Conservation (phyloP, 2,888 invertebrate genomes). For the Athalia circularis region DNA sequence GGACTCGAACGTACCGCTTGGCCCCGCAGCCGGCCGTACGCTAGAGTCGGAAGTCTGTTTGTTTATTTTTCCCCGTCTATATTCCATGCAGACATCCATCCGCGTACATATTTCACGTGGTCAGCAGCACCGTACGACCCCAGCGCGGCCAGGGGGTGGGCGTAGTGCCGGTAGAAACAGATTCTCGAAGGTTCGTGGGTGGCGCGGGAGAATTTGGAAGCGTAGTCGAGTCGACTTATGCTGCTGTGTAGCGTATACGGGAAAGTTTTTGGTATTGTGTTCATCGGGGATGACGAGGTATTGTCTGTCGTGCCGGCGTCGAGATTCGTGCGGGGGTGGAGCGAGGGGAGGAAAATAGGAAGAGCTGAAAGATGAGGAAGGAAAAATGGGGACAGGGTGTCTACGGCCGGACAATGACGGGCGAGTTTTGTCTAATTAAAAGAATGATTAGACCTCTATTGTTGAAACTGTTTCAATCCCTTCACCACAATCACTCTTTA, state of each 20-base stretch:
- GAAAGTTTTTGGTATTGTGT: constrained; percentile 19
- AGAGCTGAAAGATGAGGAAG: neutral
- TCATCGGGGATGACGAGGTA: constrained; percentile 40
- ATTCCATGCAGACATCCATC: neutral
- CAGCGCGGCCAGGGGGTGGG: too few relatives aligned
- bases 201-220: neutral
- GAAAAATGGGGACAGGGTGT: neutral
- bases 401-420: constrained; percentile 23
- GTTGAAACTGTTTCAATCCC: constrained; percentile 29
- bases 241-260: neutral
- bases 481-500: neutral
- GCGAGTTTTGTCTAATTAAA: constrained; percentile 35
- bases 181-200: constrained; percentile 26
- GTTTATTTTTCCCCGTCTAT: neutral
- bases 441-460: constrained; percentile 34
- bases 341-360: neutral
- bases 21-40: neutral
- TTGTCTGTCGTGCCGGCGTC: constrained; percentile 12
- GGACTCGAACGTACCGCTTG: constrained; percentile 11
- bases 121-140: neutral
- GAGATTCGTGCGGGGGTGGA: neutral
- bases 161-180: neutral
- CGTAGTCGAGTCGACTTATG: neutral
- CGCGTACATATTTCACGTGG: neutral
- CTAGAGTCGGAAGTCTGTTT: constrained; percentile 1